Evolutionary conservation across 2,113 vertebrate species (phyloP).

Genomic region (Heterochromis multidens): DNA sequence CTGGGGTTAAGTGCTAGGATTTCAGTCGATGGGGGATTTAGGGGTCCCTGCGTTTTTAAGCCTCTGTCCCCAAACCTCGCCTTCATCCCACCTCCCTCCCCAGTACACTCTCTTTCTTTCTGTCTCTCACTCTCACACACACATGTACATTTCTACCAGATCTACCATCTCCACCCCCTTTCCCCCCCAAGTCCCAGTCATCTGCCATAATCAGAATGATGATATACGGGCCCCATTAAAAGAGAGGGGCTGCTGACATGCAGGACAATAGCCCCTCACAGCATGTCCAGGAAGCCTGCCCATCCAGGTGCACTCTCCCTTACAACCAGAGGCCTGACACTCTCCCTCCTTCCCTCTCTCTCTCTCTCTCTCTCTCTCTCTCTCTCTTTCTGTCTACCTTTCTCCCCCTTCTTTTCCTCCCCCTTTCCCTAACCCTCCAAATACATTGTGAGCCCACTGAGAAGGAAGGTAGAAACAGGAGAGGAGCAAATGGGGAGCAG

Average conservation of each 20-base stretch:
- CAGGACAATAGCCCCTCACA: slow-evolving; percentile 79
- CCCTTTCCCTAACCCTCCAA: neutral
- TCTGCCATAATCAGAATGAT: slow-evolving; percentile 70
- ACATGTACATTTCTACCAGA: slow-evolving; percentile 43
- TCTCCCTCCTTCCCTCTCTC: slow-evolving; percentile 20
- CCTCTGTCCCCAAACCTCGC: slow-evolving; percentile 66
- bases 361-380: neutral
- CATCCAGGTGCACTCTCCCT: slow-evolving; percentile 71
- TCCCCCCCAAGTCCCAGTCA: slow-evolving; percentile 62
- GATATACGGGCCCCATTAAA: slow-evolving; percentile 74
- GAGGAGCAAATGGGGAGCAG: slow-evolving; percentile 51
- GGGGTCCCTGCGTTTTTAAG: slow-evolving; percentile 73
- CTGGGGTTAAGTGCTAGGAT: slow-evolving; percentile 80
- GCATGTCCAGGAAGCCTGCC: slow-evolving; percentile 74
- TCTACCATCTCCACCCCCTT: slow-evolving; percentile 46
- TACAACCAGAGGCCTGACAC: slow-evolving; percentile 62
- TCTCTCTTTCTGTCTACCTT: neutral
- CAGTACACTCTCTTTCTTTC: slow-evolving; percentile 27
- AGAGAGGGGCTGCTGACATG: slow-evolving; percentile 75
- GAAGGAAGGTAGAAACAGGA: slow-evolving; percentile 56
- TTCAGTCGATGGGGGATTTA: slow-evolving; percentile 75
- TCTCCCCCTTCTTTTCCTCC: neutral
- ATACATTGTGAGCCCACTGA: slow-evolving; percentile 63
- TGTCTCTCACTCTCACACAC: slow-evolving; percentile 25
- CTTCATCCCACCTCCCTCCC: slow-evolving; percentile 57